Conservation (phyloP, 2,888 invertebrate genomes). For the Hemistola chrysoprasaria region DNA sequence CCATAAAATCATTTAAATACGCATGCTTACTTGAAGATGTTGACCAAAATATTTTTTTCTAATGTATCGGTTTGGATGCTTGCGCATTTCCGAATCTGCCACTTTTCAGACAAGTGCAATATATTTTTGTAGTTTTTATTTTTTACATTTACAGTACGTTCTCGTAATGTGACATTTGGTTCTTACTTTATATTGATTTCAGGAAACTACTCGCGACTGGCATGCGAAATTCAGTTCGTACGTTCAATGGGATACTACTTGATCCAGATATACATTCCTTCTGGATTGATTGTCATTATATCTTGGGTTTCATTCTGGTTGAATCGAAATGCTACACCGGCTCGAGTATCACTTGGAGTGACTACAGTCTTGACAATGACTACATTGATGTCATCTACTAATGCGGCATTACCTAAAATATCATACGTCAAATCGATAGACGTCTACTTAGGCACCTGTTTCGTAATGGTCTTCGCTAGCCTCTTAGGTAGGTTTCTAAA, state of each 20-base stretch:
- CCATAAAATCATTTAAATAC: background rate
- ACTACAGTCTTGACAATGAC: slow-evolving; percentile 99
- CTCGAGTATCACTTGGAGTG: slow-evolving; percentile 95
- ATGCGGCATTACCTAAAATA: slow-evolving; percentile 98
- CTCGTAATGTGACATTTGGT: too few relatives aligned
- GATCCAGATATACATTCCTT: slow-evolving; percentile 99
- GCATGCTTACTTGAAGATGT: slow-evolving; percentile 3
- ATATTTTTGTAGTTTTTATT: too few relatives aligned
- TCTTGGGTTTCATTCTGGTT: slow-evolving; percentile 99
- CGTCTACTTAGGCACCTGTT: slow-evolving; percentile 98
- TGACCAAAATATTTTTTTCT: background rate
- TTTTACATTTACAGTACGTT: too few relatives aligned
- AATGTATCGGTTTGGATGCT: too few relatives aligned
- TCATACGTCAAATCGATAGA: slow-evolving; percentile 99
- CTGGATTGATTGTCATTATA: slow-evolving; percentile 97
- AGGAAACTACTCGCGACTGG: slow-evolving; percentile 98
- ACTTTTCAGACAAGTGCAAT: too few relatives aligned
- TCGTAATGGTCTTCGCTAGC: slow-evolving; percentile 99
- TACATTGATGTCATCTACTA: slow-evolving; percentile 97
- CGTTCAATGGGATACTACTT: slow-evolving; percentile 99
- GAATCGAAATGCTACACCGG: slow-evolving; percentile 96
- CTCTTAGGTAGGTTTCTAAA: slow-evolving; percentile 94
- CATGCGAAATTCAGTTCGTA: slow-evolving; percentile 98
- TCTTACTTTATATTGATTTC: slow-evolving; percentile 38
- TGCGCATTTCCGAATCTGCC: too few relatives aligned